Evolutionary conservation across 2,113 vertebrate species (phyloP).

Genomic region (Corythaixoides concolor): DNA sequence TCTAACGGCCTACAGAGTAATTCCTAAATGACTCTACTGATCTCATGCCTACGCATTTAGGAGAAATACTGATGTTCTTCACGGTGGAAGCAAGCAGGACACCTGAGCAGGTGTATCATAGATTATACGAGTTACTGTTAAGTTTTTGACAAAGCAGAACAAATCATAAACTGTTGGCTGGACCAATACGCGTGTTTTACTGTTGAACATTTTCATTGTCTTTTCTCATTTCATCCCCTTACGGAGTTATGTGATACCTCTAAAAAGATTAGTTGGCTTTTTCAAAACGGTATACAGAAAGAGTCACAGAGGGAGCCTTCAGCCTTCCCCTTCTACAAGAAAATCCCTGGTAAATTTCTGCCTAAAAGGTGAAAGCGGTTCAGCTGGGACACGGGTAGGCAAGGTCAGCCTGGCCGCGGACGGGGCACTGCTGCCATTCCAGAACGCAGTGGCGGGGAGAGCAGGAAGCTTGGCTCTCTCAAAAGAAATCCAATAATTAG

Average conservation of each 20-base stretch:
- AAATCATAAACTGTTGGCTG: neutral
- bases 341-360: neutral
- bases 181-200: fast-evolving
- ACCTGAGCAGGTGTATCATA: neutral
- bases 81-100: neutral
- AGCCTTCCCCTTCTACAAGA: neutral
- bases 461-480: neutral
- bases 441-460: fast-evolving
- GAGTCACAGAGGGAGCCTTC: neutral
- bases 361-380: too few relatives aligned
- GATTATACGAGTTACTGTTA: neutral
- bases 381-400: fast-evolving
- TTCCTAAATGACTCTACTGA: neutral
- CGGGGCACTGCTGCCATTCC: neutral
- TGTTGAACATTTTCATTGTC: neutral
- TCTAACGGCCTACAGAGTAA: neutral
- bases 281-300: neutral
- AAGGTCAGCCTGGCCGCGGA: neutral
- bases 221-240: neutral
- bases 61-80: neutral
- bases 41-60: fast-evolving
- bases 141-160: neutral
- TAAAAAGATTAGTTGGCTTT: neutral
- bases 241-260: neutral
- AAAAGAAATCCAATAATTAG: too few relatives aligned